Evolutionary conservation across 2,888 invertebrate genomes (phyloP).

Genomic region (Tethea ocularis): DNA sequence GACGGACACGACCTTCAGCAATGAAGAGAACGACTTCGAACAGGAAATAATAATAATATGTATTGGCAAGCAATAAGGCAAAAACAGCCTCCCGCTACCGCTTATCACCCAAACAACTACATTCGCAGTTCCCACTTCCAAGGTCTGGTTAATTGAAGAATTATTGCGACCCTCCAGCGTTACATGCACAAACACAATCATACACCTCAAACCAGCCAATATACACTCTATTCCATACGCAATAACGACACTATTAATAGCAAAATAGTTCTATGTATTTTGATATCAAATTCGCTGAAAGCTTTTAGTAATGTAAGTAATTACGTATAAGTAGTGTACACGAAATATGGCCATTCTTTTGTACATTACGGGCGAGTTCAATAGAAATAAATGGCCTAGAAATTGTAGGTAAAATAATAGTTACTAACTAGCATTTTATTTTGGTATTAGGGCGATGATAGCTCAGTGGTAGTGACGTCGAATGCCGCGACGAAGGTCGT

Average conservation of each 20-base stretch:
- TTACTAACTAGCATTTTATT: background rate
- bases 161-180: conserved; percentile 62
- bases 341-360: background rate
- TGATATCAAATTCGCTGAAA: conserved; percentile 10
- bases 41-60: too few species aligned
- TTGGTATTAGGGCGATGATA: background rate
- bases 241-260: conserved; percentile 23
- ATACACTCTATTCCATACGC: conserved; percentile 30
- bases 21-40: too few species aligned
- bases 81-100: conserved; percentile 18
- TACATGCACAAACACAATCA: conserved; percentile 48
- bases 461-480: too few species aligned
- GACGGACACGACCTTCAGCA: too few species aligned
- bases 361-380: background rate
- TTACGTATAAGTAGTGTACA: conserved; percentile 5
- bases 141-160: conserved; percentile 66
- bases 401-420: background rate
- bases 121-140: conserved; percentile 32
- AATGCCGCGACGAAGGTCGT: too few species aligned
- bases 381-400: conserved; percentile 1
- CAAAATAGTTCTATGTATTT: conserved; percentile 10
- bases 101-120: conserved; percentile 21
- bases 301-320: conserved; percentile 11
- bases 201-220: conserved; percentile 31
- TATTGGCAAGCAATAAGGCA: background rate